Base-by-base conservation (phyloP, 2,113 vertebrate species). In the Oncorhynchus gorbuscha region DNA sequence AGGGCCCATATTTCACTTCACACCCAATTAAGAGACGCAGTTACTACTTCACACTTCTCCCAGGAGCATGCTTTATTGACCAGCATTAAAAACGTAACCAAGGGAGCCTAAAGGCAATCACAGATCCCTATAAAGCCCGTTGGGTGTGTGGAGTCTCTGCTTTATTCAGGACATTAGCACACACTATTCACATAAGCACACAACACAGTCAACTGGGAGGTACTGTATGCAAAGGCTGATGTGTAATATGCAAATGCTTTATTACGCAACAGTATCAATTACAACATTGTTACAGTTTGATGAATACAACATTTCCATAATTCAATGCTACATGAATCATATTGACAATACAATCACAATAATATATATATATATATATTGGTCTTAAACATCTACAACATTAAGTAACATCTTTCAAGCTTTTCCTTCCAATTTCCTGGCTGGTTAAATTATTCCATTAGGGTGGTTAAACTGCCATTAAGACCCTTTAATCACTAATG, bases 11-110 rank as follows among this genome's bases (percentile, higher is more conserved):
- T 92, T 92, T 93, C 93, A 94, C 94, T 94, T 95, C 94, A 94
- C 94, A 94, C 92, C 94, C 92, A 87, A 90, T 95, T 95, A 95
- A 94, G 93, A 94, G 87, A 87, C 88, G 82, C 85, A 87, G 92
- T 95, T 94, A 94, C 91, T 90, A 87, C 90, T 85, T 91, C 89
- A 92, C 88, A 88, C 83, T 86, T 90, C 91, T 93, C 89, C 82
- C 82, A 83, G 91, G 91, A 90, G n/a, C 24, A 22, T 5, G 76
- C 86, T 95, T 96, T 95, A 95, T 93, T 94, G 94, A 93, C 30
- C 91, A 91, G 91, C 91, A 90, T 94, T 95, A 94, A 93, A 95
- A 90, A 93, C 86, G 89, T 90, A 86, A 87, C 91, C 88, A 87
- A 90, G 92, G 88, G 92, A 86, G 91, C 92, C 89, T 89, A 85